These are phyloP conservation scores for Pachyseris speciosa DNA, from an alignment of 64 coral and sea anemone species.

Conservation along the genomic window DNA sequence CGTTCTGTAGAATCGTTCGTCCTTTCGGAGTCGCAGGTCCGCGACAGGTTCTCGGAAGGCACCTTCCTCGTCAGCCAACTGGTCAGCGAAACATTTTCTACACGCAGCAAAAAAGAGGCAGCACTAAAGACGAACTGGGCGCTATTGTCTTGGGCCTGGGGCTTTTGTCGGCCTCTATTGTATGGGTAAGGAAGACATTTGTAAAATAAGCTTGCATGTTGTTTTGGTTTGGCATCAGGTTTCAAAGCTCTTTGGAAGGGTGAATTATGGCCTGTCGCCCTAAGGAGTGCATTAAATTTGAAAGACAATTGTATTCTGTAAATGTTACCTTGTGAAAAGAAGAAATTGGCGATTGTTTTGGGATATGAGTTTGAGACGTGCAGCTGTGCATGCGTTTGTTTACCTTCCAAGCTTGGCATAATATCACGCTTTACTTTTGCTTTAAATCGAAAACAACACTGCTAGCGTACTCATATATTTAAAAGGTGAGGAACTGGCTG, in stretches of 20 bases:
- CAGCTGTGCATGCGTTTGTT: not conserved
- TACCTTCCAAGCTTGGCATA: not conserved
- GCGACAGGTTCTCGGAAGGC: constrained; percentile 19
- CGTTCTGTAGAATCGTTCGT: constrained; percentile 14
- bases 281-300: too few relatives aligned
- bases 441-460: not conserved
- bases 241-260: too few relatives aligned
- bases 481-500: too few relatives aligned
- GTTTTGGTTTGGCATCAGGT: not conserved
- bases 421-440: not conserved
- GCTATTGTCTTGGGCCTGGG: constrained; percentile 52
- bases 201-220: not conserved
- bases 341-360: too few relatives aligned
- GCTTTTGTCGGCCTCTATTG: not conserved
- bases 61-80: not conserved
- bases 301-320: too few relatives aligned
- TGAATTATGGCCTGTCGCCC: too few relatives aligned
- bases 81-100: constrained; percentile 23
- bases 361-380: not conserved
- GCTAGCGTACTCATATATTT: not conserved
- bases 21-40: not conserved
- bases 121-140: constrained; percentile 36
- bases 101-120: constrained; percentile 22
- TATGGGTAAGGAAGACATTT: constrained; percentile 17
- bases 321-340: too few relatives aligned